Evolutionary conservation across 1,140 invertebrate genomes (phyloP), one percentile per base, ranked within the genome.

Genomic region (Aricia agestis): DNA sequence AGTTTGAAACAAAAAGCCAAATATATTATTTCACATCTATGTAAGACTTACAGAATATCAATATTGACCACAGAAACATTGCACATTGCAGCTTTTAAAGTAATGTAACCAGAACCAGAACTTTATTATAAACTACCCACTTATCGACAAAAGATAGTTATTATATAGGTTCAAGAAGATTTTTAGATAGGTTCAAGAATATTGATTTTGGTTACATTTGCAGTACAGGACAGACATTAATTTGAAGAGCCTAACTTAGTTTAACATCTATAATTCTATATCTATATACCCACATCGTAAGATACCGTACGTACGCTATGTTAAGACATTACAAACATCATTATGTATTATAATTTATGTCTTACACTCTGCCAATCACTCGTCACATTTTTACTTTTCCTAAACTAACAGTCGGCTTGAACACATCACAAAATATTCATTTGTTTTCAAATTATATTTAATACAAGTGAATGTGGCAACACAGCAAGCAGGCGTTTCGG

Each of bases 381-480:
- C 59, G 17, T 25, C 18, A 18, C 19, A 25, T 63, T 63, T 63
- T 63, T 3, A 25, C 59, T 19, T 63, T 52, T 52, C 59, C 59
- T 63, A 63, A 63, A 18, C 59, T 63, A 63, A 63, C 59, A 63
- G 59, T 63, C 59, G 59, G 59, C 59, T 63, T 63, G 59, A 63
- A 63, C 59, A 63, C 59, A 63, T 63, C 59, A 63, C 59, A 25
- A 63, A 63, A 63, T 63, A 63, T 63, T 25, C 59, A 63, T 9
- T 63, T 63, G 58, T 63, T 19, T 63, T 19, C 18, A 10, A 18
- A 19, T 3, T 63, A 19, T 19, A 18, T 63, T 19, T 59, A 19
- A 59, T 9, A 59, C n/a, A 18, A 18, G 18, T 59, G n/a, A 18
- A 59, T 63, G 19, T 63, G 59, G 59, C 59, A 63, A 63, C 59